Conservation (phyloP, 2,113 vertebrate species). For the Cranoglanis bouderius region DNA sequence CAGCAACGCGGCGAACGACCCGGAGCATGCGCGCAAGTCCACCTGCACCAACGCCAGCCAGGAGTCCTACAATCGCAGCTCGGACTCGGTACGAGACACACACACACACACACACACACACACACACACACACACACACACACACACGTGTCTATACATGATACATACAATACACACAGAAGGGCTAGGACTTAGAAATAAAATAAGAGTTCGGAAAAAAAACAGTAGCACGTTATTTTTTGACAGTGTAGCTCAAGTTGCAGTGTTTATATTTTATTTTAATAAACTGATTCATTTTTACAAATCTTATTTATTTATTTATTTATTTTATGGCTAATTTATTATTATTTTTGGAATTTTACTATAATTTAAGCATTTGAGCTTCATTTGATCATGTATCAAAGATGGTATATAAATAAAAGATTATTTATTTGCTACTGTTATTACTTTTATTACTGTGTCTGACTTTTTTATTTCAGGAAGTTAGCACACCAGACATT, state of each 20-base stretch:
- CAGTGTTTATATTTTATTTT: too few relatives aligned
- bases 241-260: too few relatives aligned
- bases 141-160: constrained; percentile 43
- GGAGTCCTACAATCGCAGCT: constrained; percentile 85
- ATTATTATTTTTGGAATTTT: background rate
- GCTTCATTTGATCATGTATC: background rate
- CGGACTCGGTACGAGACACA: constrained; percentile 83
- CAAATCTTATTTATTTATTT: background rate
- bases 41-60: constrained; percentile 81
- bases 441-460: background rate
- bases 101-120: constrained; percentile 53
- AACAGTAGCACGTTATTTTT: too few relatives aligned
- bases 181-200: background rate
- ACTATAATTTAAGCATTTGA: background rate
- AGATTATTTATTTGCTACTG: background rate
- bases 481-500: background rate
- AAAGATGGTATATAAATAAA: background rate
- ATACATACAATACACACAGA: constrained; percentile 61
- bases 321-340: background rate
- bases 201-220: background rate
- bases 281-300: background rate
- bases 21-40: constrained; percentile 79
- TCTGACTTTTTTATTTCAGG: background rate
- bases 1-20: constrained; percentile 70
- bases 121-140: constrained; percentile 52